These are phyloP conservation scores for Hypomecis punctinalis DNA, from an alignment of 2,888 invertebrate species.

Conservation along the genomic window DNA sequence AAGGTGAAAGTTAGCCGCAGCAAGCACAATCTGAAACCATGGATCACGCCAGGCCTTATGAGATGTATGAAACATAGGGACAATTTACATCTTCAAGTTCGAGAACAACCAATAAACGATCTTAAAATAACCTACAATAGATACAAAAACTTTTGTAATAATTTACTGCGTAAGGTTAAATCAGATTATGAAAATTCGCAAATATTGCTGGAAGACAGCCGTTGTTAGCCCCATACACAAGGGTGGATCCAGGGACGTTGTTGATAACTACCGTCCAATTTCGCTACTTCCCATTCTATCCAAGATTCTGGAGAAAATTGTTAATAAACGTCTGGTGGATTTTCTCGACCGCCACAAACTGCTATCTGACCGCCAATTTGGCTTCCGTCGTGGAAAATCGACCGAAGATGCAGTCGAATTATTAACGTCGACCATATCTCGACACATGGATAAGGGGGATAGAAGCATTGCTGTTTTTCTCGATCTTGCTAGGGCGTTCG, in stretches of 20 bases:
- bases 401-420: constrained; percentile 4
- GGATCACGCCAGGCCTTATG: constrained; percentile 3
- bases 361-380: too few relatives aligned
- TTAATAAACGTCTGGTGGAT: constrained; percentile 9
- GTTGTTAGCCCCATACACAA: too few relatives aligned
- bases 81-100: constrained; percentile 4
- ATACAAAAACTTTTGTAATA: constrained; percentile 10
- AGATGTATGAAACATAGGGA: constrained; percentile 22
- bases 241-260: not conserved
- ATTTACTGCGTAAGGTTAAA: constrained; percentile 10
- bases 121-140: constrained; percentile 2
- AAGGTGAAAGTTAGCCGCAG: constrained; percentile 6
- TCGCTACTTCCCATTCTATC: constrained; percentile 1
- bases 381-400: constrained; percentile 13
- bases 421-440: constrained; percentile 2
- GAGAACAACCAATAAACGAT: constrained; percentile 4
- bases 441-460: constrained; percentile 8
- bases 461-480: constrained; percentile 14
- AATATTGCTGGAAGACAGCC: not conserved
- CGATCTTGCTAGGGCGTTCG: not conserved
- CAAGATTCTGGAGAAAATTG: constrained; percentile 9
- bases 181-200: constrained; percentile 9
- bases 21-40: constrained; percentile 14
- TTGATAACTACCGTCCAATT: constrained; percentile 15
- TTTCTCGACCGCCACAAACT: constrained; percentile 12